Conservation (phyloP, 23 tunicate species). For the Styela plicata region DNA sequence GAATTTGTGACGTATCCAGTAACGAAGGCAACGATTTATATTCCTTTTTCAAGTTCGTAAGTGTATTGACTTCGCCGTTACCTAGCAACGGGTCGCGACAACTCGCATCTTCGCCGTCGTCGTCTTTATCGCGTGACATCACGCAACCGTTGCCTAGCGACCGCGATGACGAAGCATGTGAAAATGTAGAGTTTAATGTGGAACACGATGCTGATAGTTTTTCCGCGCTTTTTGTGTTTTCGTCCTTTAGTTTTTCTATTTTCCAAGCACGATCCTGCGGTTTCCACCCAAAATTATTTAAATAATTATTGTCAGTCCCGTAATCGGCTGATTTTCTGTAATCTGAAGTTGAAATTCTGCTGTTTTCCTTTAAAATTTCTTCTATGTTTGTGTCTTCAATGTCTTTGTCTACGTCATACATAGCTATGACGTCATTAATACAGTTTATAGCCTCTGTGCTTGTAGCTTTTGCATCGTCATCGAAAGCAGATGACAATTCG, state of each 20-base stretch:
- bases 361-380: slow-evolving; percentile 10
- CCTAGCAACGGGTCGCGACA: slow-evolving; percentile 8
- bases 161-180: not conserved
- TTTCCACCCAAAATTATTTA: slow-evolving; percentile 7
- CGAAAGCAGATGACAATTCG: not conserved
- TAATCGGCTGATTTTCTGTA: not conserved
- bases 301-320: not conserved
- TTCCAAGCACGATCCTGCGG: slow-evolving; percentile 24
- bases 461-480: not conserved
- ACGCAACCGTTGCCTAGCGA: not conserved
- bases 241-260: slow-evolving; percentile 23
- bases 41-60: not conserved
- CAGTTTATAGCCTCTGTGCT: slow-evolving; percentile 29
- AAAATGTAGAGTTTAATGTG: slow-evolving; percentile 15
- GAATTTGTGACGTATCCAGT: slow-evolving; percentile 28
- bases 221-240: not conserved
- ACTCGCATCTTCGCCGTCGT: not conserved
- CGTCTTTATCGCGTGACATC: not conserved
- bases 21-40: slow-evolving; percentile 14
- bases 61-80: not conserved
- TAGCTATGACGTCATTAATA: slow-evolving; percentile 26
- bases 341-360: not conserved
- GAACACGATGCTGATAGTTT: slow-evolving; percentile 5
- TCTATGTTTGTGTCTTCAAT: slow-evolving; percentile 1
- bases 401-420: slow-evolving; percentile 32